Percentiles rank a stretch among this genome's conserved stretches.
Evolutionary conservation across 2,888 invertebrate species (phyloP).

Genomic region (Eupithecia dodoneata): DNA sequence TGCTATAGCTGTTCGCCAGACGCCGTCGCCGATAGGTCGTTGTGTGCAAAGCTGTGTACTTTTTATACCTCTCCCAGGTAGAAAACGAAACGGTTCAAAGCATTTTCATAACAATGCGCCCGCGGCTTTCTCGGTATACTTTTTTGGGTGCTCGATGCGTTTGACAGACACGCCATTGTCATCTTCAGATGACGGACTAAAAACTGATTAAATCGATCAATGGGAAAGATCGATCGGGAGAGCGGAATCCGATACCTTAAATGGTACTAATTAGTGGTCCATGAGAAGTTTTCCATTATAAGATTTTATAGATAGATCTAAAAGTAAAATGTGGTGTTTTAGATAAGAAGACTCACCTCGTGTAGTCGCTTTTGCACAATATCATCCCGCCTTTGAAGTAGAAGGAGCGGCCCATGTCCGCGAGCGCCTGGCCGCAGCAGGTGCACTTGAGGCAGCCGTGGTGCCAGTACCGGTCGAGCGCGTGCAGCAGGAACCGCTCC

Average conservation of each 20-base stretch:
- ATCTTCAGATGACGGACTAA: constrained; percentile 78
- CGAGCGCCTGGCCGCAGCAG: constrained; percentile 94
- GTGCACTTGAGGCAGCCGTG: constrained; percentile 97
- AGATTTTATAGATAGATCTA: constrained; percentile 1
- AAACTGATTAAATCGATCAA: constrained; percentile 77
- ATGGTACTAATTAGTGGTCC: constrained; percentile 67
- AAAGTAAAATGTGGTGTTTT: background rate
- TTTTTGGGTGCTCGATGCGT: constrained; percentile 75
- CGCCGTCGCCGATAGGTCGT: constrained; percentile 65
- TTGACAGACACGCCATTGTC: constrained; percentile 82
- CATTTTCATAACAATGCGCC: constrained; percentile 84
- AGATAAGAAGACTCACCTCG: constrained; percentile 87
- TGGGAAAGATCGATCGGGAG: constrained; percentile 67
- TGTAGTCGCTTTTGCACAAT: constrained; percentile 97
- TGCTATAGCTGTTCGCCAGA: constrained; percentile 45
- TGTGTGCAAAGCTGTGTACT: constrained; percentile 75
- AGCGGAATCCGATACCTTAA: constrained; percentile 62
- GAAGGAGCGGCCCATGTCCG: constrained; percentile 96
- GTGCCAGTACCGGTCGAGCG: constrained; percentile 98
- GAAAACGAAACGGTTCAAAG: constrained; percentile 77
- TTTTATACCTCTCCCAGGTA: constrained; percentile 78
- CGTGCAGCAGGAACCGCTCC: constrained; percentile 95
- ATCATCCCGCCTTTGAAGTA: constrained; percentile 97
- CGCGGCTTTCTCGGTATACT: constrained; percentile 76
- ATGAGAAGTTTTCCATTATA: background rate